Evolutionary conservation across 2,888 invertebrate species (phyloP).

Genomic region (Drosophila nr. fundita): DNA sequence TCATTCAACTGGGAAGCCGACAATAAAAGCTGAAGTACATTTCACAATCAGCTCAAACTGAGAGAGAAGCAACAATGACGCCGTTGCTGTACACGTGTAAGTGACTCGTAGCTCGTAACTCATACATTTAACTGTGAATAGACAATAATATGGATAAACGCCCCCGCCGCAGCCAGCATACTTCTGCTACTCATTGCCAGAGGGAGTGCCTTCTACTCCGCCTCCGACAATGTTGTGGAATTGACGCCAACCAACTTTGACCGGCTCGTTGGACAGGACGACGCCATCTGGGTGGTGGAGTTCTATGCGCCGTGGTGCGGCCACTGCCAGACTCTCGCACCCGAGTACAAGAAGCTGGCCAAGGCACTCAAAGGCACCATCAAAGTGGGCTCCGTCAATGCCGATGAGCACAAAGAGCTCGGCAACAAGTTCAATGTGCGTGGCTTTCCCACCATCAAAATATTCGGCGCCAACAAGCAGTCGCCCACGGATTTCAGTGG

Average conservation of each 20-base stretch:
- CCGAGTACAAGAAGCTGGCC: slow-evolving; percentile 97
- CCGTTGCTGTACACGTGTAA: slow-evolving; percentile 40
- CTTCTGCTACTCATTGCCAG: slow-evolving; percentile 55
- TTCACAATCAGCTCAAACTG: neutral
- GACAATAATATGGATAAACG: slow-evolving; percentile 5
- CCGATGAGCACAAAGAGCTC: slow-evolving; percentile 94
- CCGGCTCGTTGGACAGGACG: slow-evolving; percentile 91
- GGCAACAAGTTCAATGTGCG: slow-evolving; percentile 92
- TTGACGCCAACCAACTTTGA: slow-evolving; percentile 96
- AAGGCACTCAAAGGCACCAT: slow-evolving; percentile 96
- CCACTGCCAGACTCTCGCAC: slow-evolving; percentile 94
- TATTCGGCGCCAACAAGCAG: slow-evolving; percentile 94
- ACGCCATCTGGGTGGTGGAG: slow-evolving; percentile 97
- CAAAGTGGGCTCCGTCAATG: slow-evolving; percentile 97
- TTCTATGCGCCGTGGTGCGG: slow-evolving; percentile 96
- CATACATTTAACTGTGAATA: neutral
- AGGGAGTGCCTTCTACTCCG: slow-evolving; percentile 87
- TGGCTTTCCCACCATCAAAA: slow-evolving; percentile 98
- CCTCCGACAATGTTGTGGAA: slow-evolving; percentile 92
- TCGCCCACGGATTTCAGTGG: slow-evolving; percentile 94
- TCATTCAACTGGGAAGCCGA: slow-evolving; percentile 13
- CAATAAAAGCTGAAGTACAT: slow-evolving; percentile 11
- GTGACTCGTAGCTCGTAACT: slow-evolving; percentile 12
- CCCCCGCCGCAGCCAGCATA: slow-evolving; percentile 42
- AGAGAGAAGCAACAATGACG: slow-evolving; percentile 27